Evolutionary conservation across 2,113 vertebrate species (phyloP).

Genomic region (Sula dactylatra): DNA sequence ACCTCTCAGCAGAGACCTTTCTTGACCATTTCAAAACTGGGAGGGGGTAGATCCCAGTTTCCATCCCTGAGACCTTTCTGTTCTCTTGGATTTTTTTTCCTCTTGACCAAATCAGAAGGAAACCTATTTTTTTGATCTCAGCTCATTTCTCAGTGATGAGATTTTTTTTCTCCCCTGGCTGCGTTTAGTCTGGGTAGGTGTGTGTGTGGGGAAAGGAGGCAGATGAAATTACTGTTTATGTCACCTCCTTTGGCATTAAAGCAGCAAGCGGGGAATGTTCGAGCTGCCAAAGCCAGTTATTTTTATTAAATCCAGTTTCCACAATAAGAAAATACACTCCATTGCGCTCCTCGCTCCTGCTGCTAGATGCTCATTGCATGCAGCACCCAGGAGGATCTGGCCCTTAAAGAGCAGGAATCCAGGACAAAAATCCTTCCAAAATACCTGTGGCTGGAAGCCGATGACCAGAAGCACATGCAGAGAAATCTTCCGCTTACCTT

Average conservation of each 20-base stretch:
- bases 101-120: not conserved
- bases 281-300: not conserved
- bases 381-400: not conserved
- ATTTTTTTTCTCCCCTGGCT: not conserved
- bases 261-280: not conserved
- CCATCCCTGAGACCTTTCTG: not conserved
- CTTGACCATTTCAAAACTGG: not conserved
- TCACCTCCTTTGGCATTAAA: not conserved
- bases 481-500: not conserved
- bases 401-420: not conserved
- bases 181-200: not conserved
- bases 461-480: rapidly evolving
- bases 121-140: not conserved
- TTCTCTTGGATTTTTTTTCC: not conserved
- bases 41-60: not conserved
- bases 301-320: not conserved
- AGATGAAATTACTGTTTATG: not conserved
- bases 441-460: not conserved
- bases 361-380: not conserved
- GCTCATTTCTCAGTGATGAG: not conserved
- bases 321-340: not conserved
- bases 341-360: rapidly evolving
- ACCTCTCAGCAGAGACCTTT: not conserved
- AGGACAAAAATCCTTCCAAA: not conserved
- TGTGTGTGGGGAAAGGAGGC: not conserved